Evolutionary conservation across 2,888 invertebrate species (phyloP), one percentile per base, ranked within the genome.

Genomic region (Brachypterus glaber): DNA sequence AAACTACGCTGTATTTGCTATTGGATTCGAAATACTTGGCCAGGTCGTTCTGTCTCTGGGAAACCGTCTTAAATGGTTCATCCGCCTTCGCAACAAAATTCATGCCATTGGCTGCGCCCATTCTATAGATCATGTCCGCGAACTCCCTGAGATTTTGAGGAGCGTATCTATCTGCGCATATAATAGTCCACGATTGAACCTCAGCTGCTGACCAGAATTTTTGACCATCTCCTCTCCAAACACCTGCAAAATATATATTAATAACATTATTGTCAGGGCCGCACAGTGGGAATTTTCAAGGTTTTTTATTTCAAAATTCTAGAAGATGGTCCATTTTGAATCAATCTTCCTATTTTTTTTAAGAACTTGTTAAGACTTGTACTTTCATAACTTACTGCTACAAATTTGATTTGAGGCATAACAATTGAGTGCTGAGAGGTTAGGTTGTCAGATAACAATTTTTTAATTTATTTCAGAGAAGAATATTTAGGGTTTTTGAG

Each of bases 1-100:
- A 70, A 1, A 82, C 63, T 14, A 83, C 64, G 41, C 67, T 67
- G 11, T 70, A 58, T 0, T 51, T n/a, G 54, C 42, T 42, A 13
- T 46, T 41, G 2, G 5, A 21, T 34, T 40, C 17, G 35, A 51
- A 48, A 33, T 41, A 50, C 16, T 45, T 30, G 12, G 35, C 39
- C n/a, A 48, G 31, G 12, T 50, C 49, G 1, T 8, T 3, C 8
- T 45, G 30, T 2, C 17, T 12, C 16, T 40, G 44, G 5, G 46
- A 18, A 8, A 35, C 25, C 4, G 35, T 15, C 7, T 37, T 30
- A 34, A 43, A 43, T n/a, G 38, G 38, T 31, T 35, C 26, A 11
- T 11, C 31, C 13, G 43, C 24, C 24, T 37, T 31, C 1, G 25
- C 7, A 4, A 7, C 13, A 11, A 46, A 29, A 9, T 26, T 38